A percentile compares a stretch with the other conserved stretches of the same genome.
Evolutionary conservation across 1,140 invertebrate genomes (phyloP).

Genomic region (Drosophila bifasciata): DNA sequence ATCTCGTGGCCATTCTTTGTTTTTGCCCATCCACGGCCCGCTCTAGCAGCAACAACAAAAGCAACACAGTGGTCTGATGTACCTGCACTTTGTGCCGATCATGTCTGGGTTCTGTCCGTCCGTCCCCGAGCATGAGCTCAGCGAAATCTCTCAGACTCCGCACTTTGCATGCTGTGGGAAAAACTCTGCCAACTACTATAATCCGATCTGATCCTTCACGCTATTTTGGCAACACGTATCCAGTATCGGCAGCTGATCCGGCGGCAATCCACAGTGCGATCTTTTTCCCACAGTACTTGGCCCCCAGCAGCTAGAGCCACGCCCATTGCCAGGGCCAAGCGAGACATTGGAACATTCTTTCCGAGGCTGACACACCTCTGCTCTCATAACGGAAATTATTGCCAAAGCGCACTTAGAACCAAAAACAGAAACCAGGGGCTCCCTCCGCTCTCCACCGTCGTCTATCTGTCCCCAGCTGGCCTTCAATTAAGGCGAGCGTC

Average conservation of each 20-base stretch:
- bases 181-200: slow-evolving; percentile 21
- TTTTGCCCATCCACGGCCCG: background rate
- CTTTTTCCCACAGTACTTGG: slow-evolving; percentile 29
- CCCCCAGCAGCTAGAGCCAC: background rate
- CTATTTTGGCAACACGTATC: slow-evolving; percentile 46
- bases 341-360: slow-evolving; percentile 31
- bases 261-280: background rate
- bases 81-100: slow-evolving; percentile 26
- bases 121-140: slow-evolving; percentile 18
- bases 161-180: slow-evolving; percentile 27
- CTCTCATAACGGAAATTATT: slow-evolving; percentile 52
- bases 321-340: background rate
- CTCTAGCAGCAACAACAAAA: too few species aligned
- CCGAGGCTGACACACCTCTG: slow-evolving; percentile 35
- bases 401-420: slow-evolving; percentile 58
- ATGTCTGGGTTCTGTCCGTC: slow-evolving; percentile 23
- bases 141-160: slow-evolving; percentile 38
- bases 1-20: slow-evolving; percentile 42
- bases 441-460: background rate
- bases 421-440: slow-evolving; percentile 27
- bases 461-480: background rate
- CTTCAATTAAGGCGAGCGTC: slow-evolving; percentile 55
- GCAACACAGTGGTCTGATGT: too few species aligned
- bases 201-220: slow-evolving; percentile 18
- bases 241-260: background rate